Evolutionary conservation across 2,797 vertebrate genomes (phyloP), one percentile per base, ranked within the genome.

Genomic region (Rhincodon typus): DNA sequence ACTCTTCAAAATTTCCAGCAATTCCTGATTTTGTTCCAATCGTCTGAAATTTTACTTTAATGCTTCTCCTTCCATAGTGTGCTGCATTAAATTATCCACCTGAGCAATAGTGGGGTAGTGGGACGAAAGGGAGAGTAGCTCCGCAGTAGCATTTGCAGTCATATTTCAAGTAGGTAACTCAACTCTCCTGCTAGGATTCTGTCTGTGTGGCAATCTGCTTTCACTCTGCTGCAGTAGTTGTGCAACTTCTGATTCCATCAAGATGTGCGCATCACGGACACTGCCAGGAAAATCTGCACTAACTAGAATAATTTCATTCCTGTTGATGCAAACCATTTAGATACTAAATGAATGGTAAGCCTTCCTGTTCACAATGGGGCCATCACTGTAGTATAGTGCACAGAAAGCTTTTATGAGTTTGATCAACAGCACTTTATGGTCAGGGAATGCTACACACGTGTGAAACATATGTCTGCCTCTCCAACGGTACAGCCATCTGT

Each of bases 301-400:
- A 88, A 88, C 82, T 46, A 46, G 82, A 50, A 88, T 88, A 57
- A 57, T 88, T 88, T 88, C 30, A 88, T 88, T 88, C 86, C 50
- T 57, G 86, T 88, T 88, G 86, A 53, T 88, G 25, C 30, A 88
- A 30, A 57, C 53, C 3, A 57, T 53, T 17, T 12, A 34, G 30
- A 88, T 38, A 84, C 46, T 84, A 84, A 84, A 23, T 84, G 6
- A 46, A 42, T 21, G 46, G 82, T 84, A 46, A 84, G 6, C 82
- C 82, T 84, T 84, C 8, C 53, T 88, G 30, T 88, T 88, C 53
- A 57, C 27, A 34, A 88, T 13, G 25, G 50, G 25, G 3, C 13
- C 53, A 57, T 50, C 46, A 53, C 57, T 53, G 82, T 84, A 8
- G 15, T 34, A 34, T 30, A 50, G 15, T 57, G 13, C 30, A 57